A percentile compares a stretch with the other conserved stretches of the same genome.
Evolutionary conservation across 2,113 vertebrate genomes (phyloP).

Genomic region (Podarcis raffonei): DNA sequence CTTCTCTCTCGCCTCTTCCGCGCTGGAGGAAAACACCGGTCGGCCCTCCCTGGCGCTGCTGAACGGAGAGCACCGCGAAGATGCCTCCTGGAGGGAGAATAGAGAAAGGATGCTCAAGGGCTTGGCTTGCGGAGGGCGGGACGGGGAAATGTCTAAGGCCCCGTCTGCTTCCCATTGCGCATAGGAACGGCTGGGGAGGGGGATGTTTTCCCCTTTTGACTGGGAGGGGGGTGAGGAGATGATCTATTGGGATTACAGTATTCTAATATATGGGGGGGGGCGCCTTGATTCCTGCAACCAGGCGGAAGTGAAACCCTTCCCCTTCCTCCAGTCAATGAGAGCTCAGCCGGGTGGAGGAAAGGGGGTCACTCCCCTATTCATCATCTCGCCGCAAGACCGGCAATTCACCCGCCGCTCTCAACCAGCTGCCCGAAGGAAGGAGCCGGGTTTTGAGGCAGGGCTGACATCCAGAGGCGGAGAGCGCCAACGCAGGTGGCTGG

Average conservation of each 20-base stretch:
- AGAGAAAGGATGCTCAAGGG: neutral
- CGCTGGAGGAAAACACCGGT: constrained; percentile 19
- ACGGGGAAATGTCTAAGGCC: constrained; percentile 22
- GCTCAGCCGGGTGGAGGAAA: neutral
- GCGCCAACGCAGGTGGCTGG: too few species aligned
- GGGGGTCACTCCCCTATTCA: neutral
- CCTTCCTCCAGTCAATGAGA: constrained; percentile 57
- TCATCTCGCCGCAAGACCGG: neutral
- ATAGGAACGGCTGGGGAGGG: constrained; percentile 22
- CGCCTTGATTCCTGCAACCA: constrained; percentile 75
- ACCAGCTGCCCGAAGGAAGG: neutral
- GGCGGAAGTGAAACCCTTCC: constrained; percentile 78
- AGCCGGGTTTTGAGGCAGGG: neutral
- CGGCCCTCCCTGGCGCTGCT: constrained; percentile 41
- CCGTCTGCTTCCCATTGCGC: constrained; percentile 63
- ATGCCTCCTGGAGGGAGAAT: neutral
- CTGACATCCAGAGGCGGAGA: too few species aligned
- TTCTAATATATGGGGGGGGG: constrained; percentile 60
- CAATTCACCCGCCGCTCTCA: neutral
- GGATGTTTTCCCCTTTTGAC: neutral
- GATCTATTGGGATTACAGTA: constrained; percentile 37
- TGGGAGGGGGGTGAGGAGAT: neutral
- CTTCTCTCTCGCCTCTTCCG: constrained; percentile 62
- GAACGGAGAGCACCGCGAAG: constrained; percentile 36
- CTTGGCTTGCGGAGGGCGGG: neutral